phyloP scores from a whole-genome alignment of 2,888 invertebrate species.

The Gymnoscelis rufifasciata region DNA sequence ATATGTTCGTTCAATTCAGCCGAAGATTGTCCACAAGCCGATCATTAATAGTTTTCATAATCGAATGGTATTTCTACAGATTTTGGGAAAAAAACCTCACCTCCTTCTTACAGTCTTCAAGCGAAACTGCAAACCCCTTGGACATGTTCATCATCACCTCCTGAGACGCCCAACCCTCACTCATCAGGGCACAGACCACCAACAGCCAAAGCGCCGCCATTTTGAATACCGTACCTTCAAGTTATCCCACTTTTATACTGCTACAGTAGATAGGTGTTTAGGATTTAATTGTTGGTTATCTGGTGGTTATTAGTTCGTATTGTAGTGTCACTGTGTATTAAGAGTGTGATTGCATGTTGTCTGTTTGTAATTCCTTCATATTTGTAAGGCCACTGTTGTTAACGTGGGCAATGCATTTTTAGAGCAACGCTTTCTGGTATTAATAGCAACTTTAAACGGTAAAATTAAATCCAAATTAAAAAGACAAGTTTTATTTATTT shows the following conservation, averaged over 20 bases:
- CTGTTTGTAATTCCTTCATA: too few relatives aligned
- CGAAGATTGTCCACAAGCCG: too few relatives aligned
- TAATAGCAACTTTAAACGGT: too few relatives aligned
- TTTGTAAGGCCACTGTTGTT: too few relatives aligned
- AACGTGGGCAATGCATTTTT: too few relatives aligned
- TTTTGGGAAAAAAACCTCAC: conserved; percentile 33
- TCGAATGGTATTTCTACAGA: not conserved
- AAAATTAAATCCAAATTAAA: too few relatives aligned
- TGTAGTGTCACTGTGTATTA: not conserved
- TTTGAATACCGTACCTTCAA: not conserved
- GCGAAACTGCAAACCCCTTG: conserved; percentile 43
- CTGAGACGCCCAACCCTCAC: conserved; percentile 36
- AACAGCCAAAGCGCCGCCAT: conserved; percentile 10
- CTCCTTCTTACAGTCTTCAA: conserved; percentile 57
- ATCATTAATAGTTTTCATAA: too few relatives aligned
- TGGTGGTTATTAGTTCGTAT: not conserved
- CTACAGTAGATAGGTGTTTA: too few relatives aligned
- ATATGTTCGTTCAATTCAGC: too few relatives aligned
- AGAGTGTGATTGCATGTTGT: too few relatives aligned
- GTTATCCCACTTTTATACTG: conserved; percentile 3
- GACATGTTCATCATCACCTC: conserved; percentile 56
- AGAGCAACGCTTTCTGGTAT: too few relatives aligned
- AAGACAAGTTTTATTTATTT: too few relatives aligned
- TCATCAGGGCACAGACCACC: conserved; percentile 8
- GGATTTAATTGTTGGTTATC: not conserved